Base-by-base conservation (phyloP, 2,888 invertebrate species). In the Harpagoxenus sublaevis region DNA sequence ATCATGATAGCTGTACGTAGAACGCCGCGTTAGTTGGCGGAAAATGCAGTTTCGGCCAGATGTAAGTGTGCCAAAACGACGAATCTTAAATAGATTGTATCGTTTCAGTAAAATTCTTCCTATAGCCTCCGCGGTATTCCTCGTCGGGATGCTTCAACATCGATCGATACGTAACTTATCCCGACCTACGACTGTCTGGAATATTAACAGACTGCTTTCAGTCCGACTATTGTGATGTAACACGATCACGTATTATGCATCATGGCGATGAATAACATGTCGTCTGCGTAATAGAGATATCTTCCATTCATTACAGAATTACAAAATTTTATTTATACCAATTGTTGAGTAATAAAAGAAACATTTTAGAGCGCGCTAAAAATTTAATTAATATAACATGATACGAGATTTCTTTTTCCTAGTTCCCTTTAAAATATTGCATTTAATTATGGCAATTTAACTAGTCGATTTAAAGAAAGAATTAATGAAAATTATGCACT, bases 11-110 rank as follows among this genome's bases (percentile, higher is more conserved):
- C 39, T 12, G 51, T 15, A 31, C 35, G 18, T 8, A 45, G 57
- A 71, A 70, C 45, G n/a, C 35, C 35, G n/a, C 42, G 39, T 51
- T 53, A 45, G 10, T n/a, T 31, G 45, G 45, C n/a, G 45, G 57
- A 79, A 45, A 71, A 70, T 35, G 12, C 15, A 12, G 5, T 35
- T 35, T 48, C 60, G 18, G 79, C 71, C 71, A 79, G 35, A 73
- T 70, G 57, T 60, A 23, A 71, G 18, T 23, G 73, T 79, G 73
- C 79, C 79, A 79, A 79, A 73, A 79, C 45, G 45, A n/a, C 57
- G 35, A 10, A 31, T 45, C 48, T 9, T 73, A 79, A 71, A 73
- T 71, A 73, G 60, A 35, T 71, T 35, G 23, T 71, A 71, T 71
- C 35, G 12, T 71, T 71, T 73, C 18, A 31, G 12, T 53, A 28